Conservation (phyloP, 2,113 vertebrate species). For the Emydura subglobosa region DNA sequence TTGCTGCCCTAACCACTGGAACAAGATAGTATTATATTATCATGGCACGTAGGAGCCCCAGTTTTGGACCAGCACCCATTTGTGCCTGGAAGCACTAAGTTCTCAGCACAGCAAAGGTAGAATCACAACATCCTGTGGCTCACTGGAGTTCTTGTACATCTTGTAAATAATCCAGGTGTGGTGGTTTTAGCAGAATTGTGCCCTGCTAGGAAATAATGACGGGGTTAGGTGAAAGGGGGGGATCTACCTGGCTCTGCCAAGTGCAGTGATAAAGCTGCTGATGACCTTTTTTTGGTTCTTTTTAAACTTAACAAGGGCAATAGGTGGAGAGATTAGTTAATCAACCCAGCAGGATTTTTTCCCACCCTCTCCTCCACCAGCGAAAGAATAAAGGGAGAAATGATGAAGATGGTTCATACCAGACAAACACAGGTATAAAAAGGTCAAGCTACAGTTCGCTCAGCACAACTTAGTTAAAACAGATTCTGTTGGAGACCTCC, state of each 20-base stretch:
- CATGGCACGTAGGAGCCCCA: too few species aligned
- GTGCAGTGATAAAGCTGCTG: conserved; percentile 28
- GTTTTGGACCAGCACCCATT: too few species aligned
- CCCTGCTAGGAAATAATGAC: neutral
- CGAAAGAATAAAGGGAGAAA: conserved; percentile 37
- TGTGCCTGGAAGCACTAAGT: neutral
- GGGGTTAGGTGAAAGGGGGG: conserved; percentile 44
- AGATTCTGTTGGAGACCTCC: conserved; percentile 3
- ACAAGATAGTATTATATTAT: neutral
- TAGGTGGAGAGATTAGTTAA: conserved; percentile 42
- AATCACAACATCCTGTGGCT: neutral
- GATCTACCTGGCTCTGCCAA: conserved; percentile 15
- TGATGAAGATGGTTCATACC: conserved; percentile 48
- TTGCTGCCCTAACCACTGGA: neutral
- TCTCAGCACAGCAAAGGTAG: neutral
- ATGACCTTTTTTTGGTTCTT: conserved; percentile 29
- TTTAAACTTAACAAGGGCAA: conserved; percentile 48
- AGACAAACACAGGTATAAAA: conserved; percentile 36
- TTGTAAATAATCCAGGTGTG: neutral
- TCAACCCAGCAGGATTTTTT: conserved; percentile 45
- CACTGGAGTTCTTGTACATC: neutral
- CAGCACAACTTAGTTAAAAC: conserved; percentile 60
- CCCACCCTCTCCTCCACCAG: conserved; percentile 48
- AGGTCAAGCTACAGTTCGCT: conserved; percentile 39
- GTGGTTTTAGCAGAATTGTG: neutral